phyloP scores from a whole-genome alignment of 2,113 vertebrate genomes.

The Argyrosomus japonicus region DNA sequence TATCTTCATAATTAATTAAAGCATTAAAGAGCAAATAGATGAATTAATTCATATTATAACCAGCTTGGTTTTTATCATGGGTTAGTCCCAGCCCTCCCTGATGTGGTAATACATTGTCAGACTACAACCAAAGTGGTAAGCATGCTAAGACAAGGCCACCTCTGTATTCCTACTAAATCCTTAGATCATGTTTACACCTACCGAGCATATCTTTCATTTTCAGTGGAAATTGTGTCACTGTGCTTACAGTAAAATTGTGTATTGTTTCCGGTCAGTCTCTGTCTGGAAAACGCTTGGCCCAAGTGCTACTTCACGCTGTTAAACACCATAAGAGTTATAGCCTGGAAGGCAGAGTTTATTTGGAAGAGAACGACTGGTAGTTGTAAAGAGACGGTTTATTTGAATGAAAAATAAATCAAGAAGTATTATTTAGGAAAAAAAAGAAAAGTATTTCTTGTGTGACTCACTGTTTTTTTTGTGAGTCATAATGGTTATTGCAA shows the following conservation, averaged over 20 bases:
- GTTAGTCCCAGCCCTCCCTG: too few relatives aligned
- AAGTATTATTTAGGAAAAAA: not conserved
- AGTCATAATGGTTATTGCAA: slow-evolving; percentile 42
- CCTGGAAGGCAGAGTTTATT: slow-evolving; percentile 39
- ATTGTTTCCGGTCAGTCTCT: not conserved
- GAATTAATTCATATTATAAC: not conserved
- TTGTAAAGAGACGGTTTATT: slow-evolving; percentile 41
- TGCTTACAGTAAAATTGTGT: slow-evolving; percentile 1
- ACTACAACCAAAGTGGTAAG: not conserved
- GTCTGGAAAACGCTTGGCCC: slow-evolving; percentile 6
- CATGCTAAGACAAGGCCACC: not conserved
- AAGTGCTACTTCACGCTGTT: slow-evolving; percentile 25
- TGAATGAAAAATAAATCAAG: slow-evolving; percentile 37
- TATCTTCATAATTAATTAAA: not conserved
- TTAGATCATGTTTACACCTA: not conserved
- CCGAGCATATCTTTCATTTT: slow-evolving; percentile 3
- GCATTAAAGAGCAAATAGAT: not conserved
- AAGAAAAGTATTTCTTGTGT: not conserved
- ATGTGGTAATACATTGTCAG: not conserved
- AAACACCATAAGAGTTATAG: slow-evolving; percentile 19
- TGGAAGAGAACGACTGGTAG: slow-evolving; percentile 33
- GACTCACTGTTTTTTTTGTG: slow-evolving; percentile 35
- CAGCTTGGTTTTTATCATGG: not conserved
- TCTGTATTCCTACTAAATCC: not conserved
- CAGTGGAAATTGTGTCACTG: not conserved